Evolutionary conservation across 1,140 invertebrate species (phyloP).

Genomic region (Cheumatopsyche charites): DNA sequence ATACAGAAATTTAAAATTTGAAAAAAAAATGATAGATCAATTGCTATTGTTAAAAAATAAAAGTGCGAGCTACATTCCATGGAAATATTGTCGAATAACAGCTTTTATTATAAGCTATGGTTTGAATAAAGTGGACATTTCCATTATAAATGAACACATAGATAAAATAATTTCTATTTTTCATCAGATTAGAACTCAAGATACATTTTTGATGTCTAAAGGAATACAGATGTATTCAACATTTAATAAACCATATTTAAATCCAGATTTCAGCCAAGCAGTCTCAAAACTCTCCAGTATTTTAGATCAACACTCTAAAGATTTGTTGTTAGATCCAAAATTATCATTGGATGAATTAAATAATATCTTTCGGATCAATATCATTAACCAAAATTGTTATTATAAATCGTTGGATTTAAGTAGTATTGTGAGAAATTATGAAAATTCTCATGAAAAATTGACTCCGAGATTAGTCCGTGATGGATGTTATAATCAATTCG

Average conservation of each 20-base stretch:
- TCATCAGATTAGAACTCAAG: constrained; percentile 29
- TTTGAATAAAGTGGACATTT: constrained; percentile 29
- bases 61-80: constrained; percentile 49
- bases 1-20: constrained; percentile 54
- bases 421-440: too few relatives aligned
- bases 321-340: too few relatives aligned
- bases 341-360: too few relatives aligned
- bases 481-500: not conserved
- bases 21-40: constrained; percentile 51
- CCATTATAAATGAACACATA: constrained; percentile 42
- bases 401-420: too few relatives aligned
- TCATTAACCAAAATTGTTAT: too few relatives aligned
- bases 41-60: constrained; percentile 51
- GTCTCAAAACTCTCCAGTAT: not conserved
- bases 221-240: not conserved
- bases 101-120: constrained; percentile 54
- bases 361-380: too few relatives aligned
- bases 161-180: constrained; percentile 42
- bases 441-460: not conserved
- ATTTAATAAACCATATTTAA: not conserved
- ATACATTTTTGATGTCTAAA: constrained; percentile 28
- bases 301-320: not conserved
- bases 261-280: not conserved
- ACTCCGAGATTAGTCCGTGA: not conserved
- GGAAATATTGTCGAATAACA: constrained; percentile 50